A percentile compares a stretch with the other conserved stretches of the same genome.
These are phyloP conservation scores for Sinodicranocentrus sp. DNA, from an alignment of 2,888 invertebrate species.

Conservation along the genomic window DNA sequence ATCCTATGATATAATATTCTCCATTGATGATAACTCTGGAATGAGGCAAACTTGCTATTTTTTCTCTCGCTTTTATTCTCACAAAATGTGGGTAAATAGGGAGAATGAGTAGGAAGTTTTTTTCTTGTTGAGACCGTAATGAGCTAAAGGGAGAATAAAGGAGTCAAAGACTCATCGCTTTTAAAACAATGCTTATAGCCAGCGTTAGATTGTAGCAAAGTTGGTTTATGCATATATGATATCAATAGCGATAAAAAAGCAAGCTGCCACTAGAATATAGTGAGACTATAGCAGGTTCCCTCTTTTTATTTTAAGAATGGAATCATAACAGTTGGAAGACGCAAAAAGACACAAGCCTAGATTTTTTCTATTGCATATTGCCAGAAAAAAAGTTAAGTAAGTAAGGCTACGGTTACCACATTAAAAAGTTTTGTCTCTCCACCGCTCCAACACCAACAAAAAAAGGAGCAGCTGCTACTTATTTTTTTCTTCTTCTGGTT, in stretches of 20 bases:
- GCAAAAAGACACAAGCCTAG: conserved; percentile 34
- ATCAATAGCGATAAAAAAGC: conserved; percentile 26
- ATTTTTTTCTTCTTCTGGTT: not conserved
- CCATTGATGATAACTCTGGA: no score
- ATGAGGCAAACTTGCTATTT: no score
- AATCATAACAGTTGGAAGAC: conserved; percentile 36
- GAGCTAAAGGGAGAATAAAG: conserved; percentile 36
- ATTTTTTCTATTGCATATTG: conserved; percentile 10
- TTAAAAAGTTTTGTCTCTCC: conserved; percentile 47
- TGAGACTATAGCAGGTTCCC: no score
- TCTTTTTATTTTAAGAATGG: conserved; percentile 6
- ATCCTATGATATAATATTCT: no score
- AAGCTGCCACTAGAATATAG: no score
- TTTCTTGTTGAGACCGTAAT: conserved; percentile 13
- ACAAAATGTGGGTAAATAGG: conserved; percentile 27
- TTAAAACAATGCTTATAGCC: no score
- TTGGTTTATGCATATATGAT: conserved; percentile 12
- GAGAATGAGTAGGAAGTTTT: conserved; percentile 13
- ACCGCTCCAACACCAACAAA: conserved; percentile 5
- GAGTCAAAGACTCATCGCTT: conserved; percentile 25
- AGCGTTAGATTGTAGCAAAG: no score
- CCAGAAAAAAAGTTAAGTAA: conserved; percentile 47
- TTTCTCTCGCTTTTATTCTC: not conserved
- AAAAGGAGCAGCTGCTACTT: conserved; percentile 21
- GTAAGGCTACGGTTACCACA: conserved; percentile 42